phyloP scores from a whole-genome alignment of 2,113 vertebrate genomes.

The Rousettus leschenaultii region DNA sequence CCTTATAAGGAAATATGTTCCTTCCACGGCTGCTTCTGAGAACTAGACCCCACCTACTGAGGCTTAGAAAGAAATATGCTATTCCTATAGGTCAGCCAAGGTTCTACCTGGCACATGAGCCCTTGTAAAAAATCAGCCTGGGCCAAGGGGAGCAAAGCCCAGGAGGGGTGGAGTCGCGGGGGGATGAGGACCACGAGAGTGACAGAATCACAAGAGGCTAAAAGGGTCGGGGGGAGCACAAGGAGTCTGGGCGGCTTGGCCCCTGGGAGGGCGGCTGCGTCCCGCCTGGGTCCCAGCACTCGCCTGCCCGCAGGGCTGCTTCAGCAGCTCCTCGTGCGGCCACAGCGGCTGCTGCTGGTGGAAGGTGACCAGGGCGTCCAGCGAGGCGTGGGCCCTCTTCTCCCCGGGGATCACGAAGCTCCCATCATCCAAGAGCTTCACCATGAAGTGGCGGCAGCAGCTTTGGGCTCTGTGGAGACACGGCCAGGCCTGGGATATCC shows the following conservation, averaged over 20 bases:
- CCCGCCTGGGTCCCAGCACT: not conserved
- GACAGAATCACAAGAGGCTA: not conserved
- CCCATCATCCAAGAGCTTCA: slow-evolving; percentile 79
- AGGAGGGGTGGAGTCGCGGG: not conserved
- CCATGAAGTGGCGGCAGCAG: slow-evolving; percentile 88
- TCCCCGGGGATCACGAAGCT: slow-evolving; percentile 82
- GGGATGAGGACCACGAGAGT: not conserved
- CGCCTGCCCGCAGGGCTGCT: slow-evolving; percentile 85
- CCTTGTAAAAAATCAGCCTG: not conserved
- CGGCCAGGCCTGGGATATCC: not conserved
- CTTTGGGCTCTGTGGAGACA: slow-evolving; percentile 65
- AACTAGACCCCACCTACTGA: not conserved
- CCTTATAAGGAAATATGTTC: not conserved
- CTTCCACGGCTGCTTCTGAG: not conserved
- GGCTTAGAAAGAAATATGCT: not conserved
- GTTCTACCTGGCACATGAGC: not conserved
- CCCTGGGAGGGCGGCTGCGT: not conserved
- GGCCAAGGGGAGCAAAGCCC: too few relatives aligned
- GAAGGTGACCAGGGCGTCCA: slow-evolving; percentile 85
- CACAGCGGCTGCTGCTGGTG: slow-evolving; percentile 78
- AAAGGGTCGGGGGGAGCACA: not conserved
- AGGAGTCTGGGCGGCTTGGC: not conserved
- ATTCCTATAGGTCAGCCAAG: not conserved
- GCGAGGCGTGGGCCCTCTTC: slow-evolving; percentile 65
- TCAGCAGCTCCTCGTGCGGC: slow-evolving; percentile 82